phyloP scores from a whole-genome alignment of 2,113 vertebrate species.

The Varanus salvator region DNA sequence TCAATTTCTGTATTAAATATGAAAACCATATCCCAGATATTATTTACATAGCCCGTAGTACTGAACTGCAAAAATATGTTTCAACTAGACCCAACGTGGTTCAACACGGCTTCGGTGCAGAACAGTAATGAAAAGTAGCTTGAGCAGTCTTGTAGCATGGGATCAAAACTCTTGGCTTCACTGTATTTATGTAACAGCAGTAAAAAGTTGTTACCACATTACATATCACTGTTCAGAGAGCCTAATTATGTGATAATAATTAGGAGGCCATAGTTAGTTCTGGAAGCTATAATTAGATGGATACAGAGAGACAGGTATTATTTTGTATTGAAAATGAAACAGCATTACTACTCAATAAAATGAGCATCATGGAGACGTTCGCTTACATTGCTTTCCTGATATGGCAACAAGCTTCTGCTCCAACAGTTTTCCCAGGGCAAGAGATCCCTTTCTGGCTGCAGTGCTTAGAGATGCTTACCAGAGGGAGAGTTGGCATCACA shows the following conservation, averaged over 20 bases:
- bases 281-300: not conserved
- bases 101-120: constrained; percentile 79
- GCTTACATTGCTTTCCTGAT: rapidly evolving
- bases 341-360: constrained; percentile 9
- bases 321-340: not conserved
- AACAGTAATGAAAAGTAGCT: constrained; percentile 77
- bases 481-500: not conserved
- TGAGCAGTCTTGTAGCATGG: constrained; percentile 86
- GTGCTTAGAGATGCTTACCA: not conserved
- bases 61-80: constrained; percentile 81
- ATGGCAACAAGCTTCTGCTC: not conserved
- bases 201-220: constrained; percentile 28
- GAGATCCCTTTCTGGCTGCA: not conserved
- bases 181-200: constrained; percentile 64
- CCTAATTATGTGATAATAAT: constrained; percentile 26
- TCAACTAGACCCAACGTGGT: constrained; percentile 84
- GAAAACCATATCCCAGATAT: constrained; percentile 79
- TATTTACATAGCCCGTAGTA: constrained; percentile 77
- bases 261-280: not conserved
- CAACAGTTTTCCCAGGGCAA: not conserved
- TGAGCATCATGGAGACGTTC: not conserved
- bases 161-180: constrained; percentile 76
- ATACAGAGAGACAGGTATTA: too few species aligned
- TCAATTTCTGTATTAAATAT: constrained; percentile 72
- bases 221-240: not conserved